These are phyloP conservation scores for Tiliacea citrago DNA, from an alignment of 2,888 invertebrate genomes.

Conservation along the genomic window DNA sequence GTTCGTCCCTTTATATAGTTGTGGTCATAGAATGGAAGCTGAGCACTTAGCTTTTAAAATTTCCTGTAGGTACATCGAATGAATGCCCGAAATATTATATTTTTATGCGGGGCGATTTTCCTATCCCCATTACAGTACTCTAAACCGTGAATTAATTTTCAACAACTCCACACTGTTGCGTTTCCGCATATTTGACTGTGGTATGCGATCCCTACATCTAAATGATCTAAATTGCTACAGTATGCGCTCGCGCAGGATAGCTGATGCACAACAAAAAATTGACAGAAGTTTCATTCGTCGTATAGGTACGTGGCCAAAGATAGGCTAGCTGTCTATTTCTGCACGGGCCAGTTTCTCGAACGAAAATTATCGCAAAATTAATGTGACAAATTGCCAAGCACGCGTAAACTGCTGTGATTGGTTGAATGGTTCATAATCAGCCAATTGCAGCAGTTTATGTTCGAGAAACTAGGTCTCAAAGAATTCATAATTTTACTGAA, in stretches of 20 bases:
- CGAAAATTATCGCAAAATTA: too few relatives aligned
- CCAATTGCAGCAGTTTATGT: too few relatives aligned
- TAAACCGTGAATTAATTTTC: conserved; percentile 56
- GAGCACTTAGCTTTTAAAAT: not conserved
- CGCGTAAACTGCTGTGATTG: too few relatives aligned
- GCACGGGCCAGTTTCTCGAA: too few relatives aligned
- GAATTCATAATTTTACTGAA: too few relatives aligned
- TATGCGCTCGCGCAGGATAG: conserved; percentile 69
- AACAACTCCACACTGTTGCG: conserved; percentile 63
- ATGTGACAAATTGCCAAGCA: too few relatives aligned
- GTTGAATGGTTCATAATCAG: too few relatives aligned
- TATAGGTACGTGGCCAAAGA: not conserved
- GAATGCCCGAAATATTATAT: not conserved
- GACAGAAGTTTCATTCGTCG: conserved; percentile 37
- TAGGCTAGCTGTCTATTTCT: not conserved
- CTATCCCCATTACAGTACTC: conserved; percentile 15
- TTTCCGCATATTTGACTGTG: conserved; percentile 85
- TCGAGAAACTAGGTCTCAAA: too few relatives aligned
- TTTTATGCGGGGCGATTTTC: not conserved
- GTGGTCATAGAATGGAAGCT: not conserved
- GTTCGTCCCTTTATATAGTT: too few relatives aligned
- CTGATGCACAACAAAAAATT: conserved; percentile 14
- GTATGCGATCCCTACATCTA: conserved; percentile 77
- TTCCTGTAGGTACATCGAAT: not conserved
- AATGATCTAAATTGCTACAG: conserved; percentile 79